Conservation (phyloP, 1,140 invertebrate species). For the Nylanderia fulva region DNA sequence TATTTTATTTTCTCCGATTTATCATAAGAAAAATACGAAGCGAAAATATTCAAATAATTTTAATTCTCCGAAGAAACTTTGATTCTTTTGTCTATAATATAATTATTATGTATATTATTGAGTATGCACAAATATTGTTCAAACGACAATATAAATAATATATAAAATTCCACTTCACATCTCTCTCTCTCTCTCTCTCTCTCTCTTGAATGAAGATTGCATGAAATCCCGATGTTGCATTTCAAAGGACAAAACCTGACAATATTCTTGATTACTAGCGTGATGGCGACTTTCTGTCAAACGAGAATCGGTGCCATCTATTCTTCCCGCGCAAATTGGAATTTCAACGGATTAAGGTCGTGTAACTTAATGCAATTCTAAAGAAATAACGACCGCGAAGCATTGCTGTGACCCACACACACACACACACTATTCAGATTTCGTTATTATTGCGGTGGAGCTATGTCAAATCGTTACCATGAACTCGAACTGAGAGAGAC, state of each 20-base stretch:
- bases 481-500: constrained; percentile 9
- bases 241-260: not conserved
- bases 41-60: not conserved
- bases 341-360: not conserved
- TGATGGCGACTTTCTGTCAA: not conserved
- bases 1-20: not conserved
- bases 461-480: not conserved
- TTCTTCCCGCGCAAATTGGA: not conserved
- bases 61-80: not conserved
- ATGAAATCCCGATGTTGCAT: not conserved
- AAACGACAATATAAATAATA: not conserved
- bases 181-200: not conserved
- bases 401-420: not conserved
- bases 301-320: not conserved
- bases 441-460: not conserved
- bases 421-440: too few relatives aligned
- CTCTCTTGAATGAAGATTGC: too few relatives aligned
- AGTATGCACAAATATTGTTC: not conserved
- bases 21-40: not conserved
- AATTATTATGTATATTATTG: not conserved
- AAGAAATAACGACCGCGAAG: constrained; percentile 4
- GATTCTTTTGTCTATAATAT: not conserved
- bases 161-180: not conserved
- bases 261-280: not conserved
- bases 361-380: not conserved